Evolutionary conservation across 2,113 vertebrate species (phyloP).

Genomic region (Nycticebus coucang): DNA sequence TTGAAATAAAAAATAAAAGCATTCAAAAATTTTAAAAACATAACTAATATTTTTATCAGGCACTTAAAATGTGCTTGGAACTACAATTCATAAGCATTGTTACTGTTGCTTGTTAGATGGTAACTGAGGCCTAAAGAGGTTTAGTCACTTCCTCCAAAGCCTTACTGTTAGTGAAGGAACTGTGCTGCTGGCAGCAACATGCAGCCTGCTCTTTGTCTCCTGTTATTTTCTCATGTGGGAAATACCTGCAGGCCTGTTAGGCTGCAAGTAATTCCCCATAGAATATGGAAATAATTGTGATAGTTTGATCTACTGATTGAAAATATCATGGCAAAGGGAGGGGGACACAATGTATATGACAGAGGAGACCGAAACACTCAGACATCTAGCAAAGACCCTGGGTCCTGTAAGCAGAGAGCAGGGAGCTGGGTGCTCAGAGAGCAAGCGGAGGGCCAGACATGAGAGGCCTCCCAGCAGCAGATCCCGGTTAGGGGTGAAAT

Average conservation of each 20-base stretch:
- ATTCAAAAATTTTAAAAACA: not conserved
- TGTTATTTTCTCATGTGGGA: not conserved
- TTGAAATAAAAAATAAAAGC: too few relatives aligned
- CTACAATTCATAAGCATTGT: not conserved
- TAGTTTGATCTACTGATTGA: not conserved
- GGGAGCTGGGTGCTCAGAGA: not conserved
- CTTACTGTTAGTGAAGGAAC: not conserved
- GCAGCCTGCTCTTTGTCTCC: not conserved
- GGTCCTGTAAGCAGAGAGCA: not conserved
- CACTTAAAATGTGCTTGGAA: not conserved
- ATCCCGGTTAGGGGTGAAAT: not conserved
- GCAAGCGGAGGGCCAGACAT: fast-evolving
- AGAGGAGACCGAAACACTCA: not conserved
- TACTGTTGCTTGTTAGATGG: not conserved
- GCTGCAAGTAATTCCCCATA: not conserved
- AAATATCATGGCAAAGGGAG: not conserved
- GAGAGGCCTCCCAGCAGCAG: not conserved
- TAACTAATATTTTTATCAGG: not conserved
- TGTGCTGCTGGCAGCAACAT: not conserved
- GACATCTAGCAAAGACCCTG: not conserved
- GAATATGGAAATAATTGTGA: not conserved
- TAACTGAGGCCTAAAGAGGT: not conserved
- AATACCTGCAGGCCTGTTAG: not conserved
- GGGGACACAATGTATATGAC: not conserved
- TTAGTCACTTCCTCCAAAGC: not conserved